Conservation (phyloP, 2,113 vertebrate genomes). For the Bufo gargarizans region DNA sequence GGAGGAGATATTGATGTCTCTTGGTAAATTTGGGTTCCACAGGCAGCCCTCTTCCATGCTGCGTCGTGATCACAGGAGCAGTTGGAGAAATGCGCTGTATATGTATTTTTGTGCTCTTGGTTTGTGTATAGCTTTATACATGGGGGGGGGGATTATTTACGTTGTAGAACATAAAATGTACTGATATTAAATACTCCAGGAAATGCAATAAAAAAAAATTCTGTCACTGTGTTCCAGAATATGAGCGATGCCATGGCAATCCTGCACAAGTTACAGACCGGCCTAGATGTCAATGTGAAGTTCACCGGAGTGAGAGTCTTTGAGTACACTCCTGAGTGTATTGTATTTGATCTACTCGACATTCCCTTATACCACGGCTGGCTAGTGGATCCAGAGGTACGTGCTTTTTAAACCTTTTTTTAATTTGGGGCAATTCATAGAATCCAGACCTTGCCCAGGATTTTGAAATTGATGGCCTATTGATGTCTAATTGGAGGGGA, state of each 20-base stretch:
- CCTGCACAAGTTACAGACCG: slow-evolving; percentile 95
- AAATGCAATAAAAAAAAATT: not conserved
- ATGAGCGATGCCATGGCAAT: slow-evolving; percentile 99
- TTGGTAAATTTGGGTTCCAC: too few species aligned
- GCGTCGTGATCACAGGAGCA: too few species aligned
- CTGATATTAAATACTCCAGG: not conserved
- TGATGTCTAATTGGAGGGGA: too few species aligned
- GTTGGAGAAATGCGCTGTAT: too few species aligned
- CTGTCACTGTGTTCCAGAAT: slow-evolving; percentile 76
- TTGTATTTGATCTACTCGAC: slow-evolving; percentile 97
- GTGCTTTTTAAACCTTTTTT: not conserved
- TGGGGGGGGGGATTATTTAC: too few species aligned
- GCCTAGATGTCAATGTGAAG: slow-evolving; percentile 96
- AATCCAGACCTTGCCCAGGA: too few species aligned
- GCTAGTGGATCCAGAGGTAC: slow-evolving; percentile 96
- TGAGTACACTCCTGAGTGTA: slow-evolving; percentile 98
- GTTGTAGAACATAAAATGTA: not conserved
- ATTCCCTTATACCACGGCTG: slow-evolving; percentile 98
- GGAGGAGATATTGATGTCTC: too few species aligned
- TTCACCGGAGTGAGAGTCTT: slow-evolving; percentile 96
- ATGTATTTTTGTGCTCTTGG: too few species aligned
- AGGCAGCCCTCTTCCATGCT: too few species aligned
- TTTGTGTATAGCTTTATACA: too few species aligned
- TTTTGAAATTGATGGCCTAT: too few species aligned
- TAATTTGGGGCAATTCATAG: not conserved